Evolutionary conservation across 23 tunicate species (phyloP).

Genomic region (Pegea sp.): DNA sequence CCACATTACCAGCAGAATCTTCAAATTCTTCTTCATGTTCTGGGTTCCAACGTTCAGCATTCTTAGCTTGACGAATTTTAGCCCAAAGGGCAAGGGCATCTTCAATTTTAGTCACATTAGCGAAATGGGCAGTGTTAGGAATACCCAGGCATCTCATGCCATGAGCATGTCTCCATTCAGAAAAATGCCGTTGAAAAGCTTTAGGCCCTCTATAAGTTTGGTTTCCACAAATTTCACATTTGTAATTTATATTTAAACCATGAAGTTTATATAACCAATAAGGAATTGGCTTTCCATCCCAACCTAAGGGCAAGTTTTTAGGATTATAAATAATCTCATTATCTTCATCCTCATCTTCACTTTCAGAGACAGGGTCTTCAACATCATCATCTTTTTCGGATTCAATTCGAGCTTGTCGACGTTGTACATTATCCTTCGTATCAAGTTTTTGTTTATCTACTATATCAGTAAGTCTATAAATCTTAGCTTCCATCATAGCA

Average conservation of each 20-base stretch:
- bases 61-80: constrained; percentile 63
- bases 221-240: constrained; percentile 94
- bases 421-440: constrained; percentile 78
- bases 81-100: constrained; percentile 98
- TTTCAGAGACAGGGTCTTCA: constrained; percentile 69
- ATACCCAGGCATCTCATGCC: constrained; percentile 99
- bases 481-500: constrained; percentile 71
- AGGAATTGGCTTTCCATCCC: constrained; percentile 99
- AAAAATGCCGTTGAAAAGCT: constrained; percentile 93
- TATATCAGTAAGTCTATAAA: constrained; percentile 66
- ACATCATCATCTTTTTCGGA: constrained; percentile 81
- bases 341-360: constrained; percentile 91
- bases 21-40: constrained; percentile 93
- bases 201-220: constrained; percentile 96
- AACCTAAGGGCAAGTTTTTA: constrained; percentile 88
- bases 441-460: constrained; percentile 78
- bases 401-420: constrained; percentile 89
- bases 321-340: constrained; percentile 97
- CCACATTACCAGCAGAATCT: constrained; percentile 89
- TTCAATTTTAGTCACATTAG: constrained; percentile 95
- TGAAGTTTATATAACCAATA: constrained; percentile 97
- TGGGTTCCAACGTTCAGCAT: constrained; percentile 84
- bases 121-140: constrained; percentile 99
- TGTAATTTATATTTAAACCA: constrained; percentile 90
- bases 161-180: constrained; percentile 98